Evolutionary conservation across 2,797 vertebrate genomes (phyloP).

Genomic region (Miichthys miiuy): DNA sequence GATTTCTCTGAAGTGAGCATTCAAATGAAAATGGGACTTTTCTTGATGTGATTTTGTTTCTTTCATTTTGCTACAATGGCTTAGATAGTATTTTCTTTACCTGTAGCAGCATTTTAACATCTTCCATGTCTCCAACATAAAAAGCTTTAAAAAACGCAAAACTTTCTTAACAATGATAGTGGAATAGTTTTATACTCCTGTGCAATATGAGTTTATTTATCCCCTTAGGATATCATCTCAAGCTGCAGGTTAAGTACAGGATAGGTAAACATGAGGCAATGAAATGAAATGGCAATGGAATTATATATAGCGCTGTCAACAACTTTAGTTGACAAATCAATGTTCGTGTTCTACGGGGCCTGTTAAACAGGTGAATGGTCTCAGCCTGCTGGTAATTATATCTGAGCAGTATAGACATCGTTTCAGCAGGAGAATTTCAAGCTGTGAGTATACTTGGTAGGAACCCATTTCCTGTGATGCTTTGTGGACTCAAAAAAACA

Average conservation of each 20-base stretch:
- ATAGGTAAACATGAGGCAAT: background rate
- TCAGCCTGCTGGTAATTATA: constrained; percentile 1
- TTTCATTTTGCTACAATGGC: background rate
- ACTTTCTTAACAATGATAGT: background rate
- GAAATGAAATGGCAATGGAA: background rate
- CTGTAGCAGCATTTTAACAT: background rate
- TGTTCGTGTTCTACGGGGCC: constrained; percentile 11
- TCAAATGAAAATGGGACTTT: background rate
- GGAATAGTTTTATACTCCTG: background rate
- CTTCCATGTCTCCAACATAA: background rate
- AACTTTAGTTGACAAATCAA: constrained; percentile 1
- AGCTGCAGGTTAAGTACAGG: background rate
- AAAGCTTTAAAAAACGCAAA: background rate
- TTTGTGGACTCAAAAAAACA: constrained; percentile 16
- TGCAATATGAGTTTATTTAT: background rate
- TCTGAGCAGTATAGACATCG: constrained; percentile 11
- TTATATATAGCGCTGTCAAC: background rate
- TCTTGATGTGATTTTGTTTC: background rate
- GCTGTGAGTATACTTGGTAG: constrained; percentile 9
- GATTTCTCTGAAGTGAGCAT: background rate
- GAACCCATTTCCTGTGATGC: constrained; percentile 1
- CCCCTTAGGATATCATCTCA: background rate
- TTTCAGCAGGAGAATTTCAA: constrained; percentile 19
- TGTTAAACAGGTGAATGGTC: constrained; percentile 21
- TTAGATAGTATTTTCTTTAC: background rate